phyloP scores from a whole-genome alignment of 2,888 invertebrate species.

The Rugalucina vietnamica region DNA sequence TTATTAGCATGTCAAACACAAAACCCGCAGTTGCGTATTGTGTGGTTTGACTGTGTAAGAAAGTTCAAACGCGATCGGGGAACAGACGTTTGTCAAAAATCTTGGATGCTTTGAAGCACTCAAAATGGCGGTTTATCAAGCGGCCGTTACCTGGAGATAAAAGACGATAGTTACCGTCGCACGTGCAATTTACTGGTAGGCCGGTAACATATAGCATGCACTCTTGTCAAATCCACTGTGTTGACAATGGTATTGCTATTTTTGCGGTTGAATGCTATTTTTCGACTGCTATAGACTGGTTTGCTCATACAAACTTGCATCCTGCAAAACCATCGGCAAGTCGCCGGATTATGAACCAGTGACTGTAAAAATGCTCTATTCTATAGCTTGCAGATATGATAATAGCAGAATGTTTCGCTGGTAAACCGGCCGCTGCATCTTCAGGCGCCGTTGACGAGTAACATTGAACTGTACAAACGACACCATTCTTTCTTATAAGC shows the following conservation, averaged over 20 bases:
- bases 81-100: no score
- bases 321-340: neutral
- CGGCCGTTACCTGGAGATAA: neutral
- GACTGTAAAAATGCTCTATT: no score
- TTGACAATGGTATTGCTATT: conserved; percentile 21
- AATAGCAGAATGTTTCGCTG: neutral
- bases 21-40: no score
- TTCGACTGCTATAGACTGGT: neutral
- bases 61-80: no score
- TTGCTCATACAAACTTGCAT: neutral
- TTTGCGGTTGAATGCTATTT: no score
- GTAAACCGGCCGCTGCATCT: neutral
- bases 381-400: no score
- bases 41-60: no score
- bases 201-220: conserved; percentile 4
- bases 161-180: conserved; percentile 42
- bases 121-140: neutral
- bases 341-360: neutral
- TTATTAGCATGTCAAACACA: no score
- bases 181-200: conserved; percentile 20
- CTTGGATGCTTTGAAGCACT: neutral
- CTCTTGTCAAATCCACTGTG: neutral
- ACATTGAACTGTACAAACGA: neutral
- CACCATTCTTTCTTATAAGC: neutral
- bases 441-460: neutral